These are phyloP conservation scores for Rhinophrynus dorsalis DNA, from an alignment of 2,797 vertebrate species.

Conservation along the genomic window DNA sequence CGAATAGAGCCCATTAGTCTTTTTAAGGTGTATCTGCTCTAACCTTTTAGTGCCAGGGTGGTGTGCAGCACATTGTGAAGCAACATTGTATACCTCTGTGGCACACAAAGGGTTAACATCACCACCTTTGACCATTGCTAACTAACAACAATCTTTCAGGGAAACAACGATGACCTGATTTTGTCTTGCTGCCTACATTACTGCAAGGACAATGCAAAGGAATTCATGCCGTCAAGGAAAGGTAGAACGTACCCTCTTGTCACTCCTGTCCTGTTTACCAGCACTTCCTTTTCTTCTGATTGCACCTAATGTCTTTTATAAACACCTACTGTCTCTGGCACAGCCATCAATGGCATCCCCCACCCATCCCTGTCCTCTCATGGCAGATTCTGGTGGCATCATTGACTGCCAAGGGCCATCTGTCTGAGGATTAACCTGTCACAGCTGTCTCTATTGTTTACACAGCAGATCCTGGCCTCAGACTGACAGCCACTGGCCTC, in stretches of 20 bases:
- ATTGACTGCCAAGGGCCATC: constrained; percentile 70
- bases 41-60: too few relatives aligned
- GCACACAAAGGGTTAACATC: too few relatives aligned
- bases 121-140: too few relatives aligned
- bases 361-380: constrained; percentile 14
- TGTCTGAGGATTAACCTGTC: constrained; percentile 79
- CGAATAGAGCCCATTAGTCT: too few relatives aligned
- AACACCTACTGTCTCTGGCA: constrained; percentile 19
- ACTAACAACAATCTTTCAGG: too few relatives aligned
- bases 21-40: too few relatives aligned
- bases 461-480: constrained; percentile 28
- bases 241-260: constrained; percentile 63
- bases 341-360: constrained; percentile 19
- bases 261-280: background rate
- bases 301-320: background rate
- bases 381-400: constrained; percentile 70
- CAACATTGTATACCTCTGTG: too few relatives aligned
- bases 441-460: constrained; percentile 55
- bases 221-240: constrained; percentile 91
- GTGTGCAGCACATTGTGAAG: too few relatives aligned
- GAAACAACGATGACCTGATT: constrained; percentile 97
- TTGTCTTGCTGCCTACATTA: constrained; percentile 97
- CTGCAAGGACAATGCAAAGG: constrained; percentile 96
- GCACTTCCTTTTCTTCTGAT: background rate
- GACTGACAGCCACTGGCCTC: constrained; percentile 79